Evolutionary conservation across 2,888 invertebrate genomes (phyloP).

Genomic region (Myopa testacea): DNA sequence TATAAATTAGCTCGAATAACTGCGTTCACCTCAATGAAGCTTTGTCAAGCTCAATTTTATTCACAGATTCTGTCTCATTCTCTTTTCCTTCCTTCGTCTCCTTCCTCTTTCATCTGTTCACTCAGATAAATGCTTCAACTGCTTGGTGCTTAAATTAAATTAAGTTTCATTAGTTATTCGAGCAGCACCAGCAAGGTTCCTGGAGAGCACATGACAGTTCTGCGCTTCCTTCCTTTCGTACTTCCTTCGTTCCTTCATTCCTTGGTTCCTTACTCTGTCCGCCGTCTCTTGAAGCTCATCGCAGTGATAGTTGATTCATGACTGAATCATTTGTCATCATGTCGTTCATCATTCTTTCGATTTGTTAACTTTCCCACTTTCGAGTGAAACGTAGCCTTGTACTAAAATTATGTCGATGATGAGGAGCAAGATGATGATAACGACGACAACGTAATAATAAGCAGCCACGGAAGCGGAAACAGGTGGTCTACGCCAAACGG

Average conservation of each 20-base stretch:
- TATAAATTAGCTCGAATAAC: too few species aligned
- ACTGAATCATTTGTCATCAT: constrained; percentile 62
- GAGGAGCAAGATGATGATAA: neutral
- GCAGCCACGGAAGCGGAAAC: constrained; percentile 41
- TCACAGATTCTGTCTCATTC: too few species aligned
- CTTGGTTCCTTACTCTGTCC: neutral
- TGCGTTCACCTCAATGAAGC: too few species aligned
- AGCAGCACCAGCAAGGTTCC: neutral
- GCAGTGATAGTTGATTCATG: constrained; percentile 66
- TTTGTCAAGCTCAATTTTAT: too few species aligned
- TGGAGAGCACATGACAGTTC: neutral
- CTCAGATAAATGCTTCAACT: constrained; percentile 25
- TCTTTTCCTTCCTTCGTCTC: neutral
- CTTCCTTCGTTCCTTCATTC: too few species aligned
- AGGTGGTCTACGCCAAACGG: constrained; percentile 41
- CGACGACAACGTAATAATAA: constrained; percentile 6
- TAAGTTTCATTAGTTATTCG: constrained; percentile 47
- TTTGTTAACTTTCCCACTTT: constrained; percentile 33
- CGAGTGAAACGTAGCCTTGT: constrained; percentile 29
- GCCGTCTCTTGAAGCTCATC: constrained; percentile 46
- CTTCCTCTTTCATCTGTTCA: neutral
- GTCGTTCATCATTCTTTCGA: constrained; percentile 60
- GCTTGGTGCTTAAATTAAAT: constrained; percentile 56
- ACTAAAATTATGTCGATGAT: constrained; percentile 1
- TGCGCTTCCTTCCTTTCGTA: neutral